Base-by-base conservation (phyloP, 2,888 invertebrate species). In the Cristatella mucedo region DNA sequence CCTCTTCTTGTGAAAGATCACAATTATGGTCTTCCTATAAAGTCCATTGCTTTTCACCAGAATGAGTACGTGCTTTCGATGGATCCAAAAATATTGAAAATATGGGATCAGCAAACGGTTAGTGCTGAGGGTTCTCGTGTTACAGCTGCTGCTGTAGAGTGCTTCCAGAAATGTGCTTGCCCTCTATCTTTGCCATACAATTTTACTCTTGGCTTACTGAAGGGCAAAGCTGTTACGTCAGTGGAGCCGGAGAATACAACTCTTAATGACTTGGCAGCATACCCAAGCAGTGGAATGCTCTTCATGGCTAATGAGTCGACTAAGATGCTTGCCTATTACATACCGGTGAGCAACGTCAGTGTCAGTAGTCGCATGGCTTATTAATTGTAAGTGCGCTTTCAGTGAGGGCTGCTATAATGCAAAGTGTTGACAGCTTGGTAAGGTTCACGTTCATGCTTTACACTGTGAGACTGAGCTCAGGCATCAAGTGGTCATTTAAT, bases 301-400 rank as follows among this genome's bases (percentile, higher is more conserved):
- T 85, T 97, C 67, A 75, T 95, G 62, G 91, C 95, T 1, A 89
- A 86, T 60, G 95, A 97, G 71, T 79, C 80, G 52, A 77, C 80
- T 21, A 91, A 93, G 71, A 84, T 97, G 71, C 77, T 83, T 55
- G 80, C 87, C 0, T 93, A 86, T 67, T 97, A 89, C 58, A 78
- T 93, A 47, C 93, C 93, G 2, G 71, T 45, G 69, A 71, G 60
- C 53, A 6, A 4, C 33, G 2, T 21, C 2, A n/a, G n/a, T n/a
- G n/a, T n/a, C n/a, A n/a, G n/a, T n/a, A n/a, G n/a, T n/a, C n/a
- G n/a, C n/a, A 26, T 21, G 2, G 9, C 2, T 16, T 11, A 21
- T n/a, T 6, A 2, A 34, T 16, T 20, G 1, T 16, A 2, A 4
- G 2, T n/a, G n/a, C n/a, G n/a, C n/a, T n/a, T n/a, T n/a, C n/a